Base-by-base conservation (phyloP, 2,888 invertebrate genomes). In the Drosophila limbata region DNA sequence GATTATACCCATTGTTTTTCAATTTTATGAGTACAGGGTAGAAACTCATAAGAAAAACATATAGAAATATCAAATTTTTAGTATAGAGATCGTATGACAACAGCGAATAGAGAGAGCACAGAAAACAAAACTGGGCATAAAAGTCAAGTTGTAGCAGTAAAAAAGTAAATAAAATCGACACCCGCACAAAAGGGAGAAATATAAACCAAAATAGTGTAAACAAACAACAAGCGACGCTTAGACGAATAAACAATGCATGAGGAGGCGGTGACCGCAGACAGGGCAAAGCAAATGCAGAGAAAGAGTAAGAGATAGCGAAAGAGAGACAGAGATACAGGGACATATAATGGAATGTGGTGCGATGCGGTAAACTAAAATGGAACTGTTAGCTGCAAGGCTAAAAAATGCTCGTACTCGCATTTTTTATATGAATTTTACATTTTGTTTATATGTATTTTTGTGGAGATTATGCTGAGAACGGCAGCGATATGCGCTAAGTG, bases 81-180 rank as follows among this genome's bases (percentile, higher is more conserved):
- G 39, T 59, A 9, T 1, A 25, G 21, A 52, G 63, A 67, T 67
- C 55, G 33, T 6, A 50, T 63, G 51, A 31, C 56, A 31, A 48
- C 44, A 25, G 28, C 35, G 19, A 47, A 13, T 33, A 19, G 17
- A 35, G 47, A 17, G 45, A 42, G 33, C 33, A 35, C 19, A 55
- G 55, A 42, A 51, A 59, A 52, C 25, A 40, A 56, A 44, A 40
- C 48, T 52, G 62, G 67, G 67, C 70, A 81, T 86, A 61, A 84
- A 73, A 78, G 81, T 73, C 81, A 78, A 81, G 79, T 68, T 66
- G 68, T 15, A 69, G 65, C 84, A 65, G 69, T 73, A 77, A 75
- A 69, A 64, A 79, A 73, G 62, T 67, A 77, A 81, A 79, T 79
- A 82, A 82, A 79, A 75, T 77, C 75, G 79, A 83, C 84, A 81